A percentile compares a stretch with the other conserved stretches of the same genome.
Conservation (phyloP, 2,797 vertebrate genomes). For the Lepilemur ruficaudatus region DNA sequence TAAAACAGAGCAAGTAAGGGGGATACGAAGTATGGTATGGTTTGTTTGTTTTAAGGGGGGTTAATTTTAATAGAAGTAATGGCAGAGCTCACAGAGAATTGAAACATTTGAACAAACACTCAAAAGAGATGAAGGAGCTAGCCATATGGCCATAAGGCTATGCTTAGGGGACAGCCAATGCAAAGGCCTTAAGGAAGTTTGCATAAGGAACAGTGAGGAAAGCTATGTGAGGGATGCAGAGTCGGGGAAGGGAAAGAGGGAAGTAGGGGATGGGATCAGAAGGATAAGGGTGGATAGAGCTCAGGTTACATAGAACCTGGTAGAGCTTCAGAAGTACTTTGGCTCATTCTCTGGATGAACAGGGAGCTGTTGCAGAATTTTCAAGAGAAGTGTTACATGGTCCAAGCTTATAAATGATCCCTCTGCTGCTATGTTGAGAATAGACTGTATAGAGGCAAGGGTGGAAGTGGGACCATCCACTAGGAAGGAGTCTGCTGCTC, state of each 20-base stretch:
- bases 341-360: neutral
- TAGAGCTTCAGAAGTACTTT: neutral
- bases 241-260: neutral
- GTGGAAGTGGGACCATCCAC: neutral
- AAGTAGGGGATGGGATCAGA: neutral
- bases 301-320: neutral
- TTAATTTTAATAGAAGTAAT: neutral
- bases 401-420: neutral
- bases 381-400: neutral
- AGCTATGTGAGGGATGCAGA: neutral
- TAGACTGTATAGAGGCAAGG: rapidly evolving
- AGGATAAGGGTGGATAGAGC: neutral
- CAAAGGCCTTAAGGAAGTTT: neutral
- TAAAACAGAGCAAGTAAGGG: neutral
- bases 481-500: neutral
- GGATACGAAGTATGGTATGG: neutral
- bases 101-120: neutral
- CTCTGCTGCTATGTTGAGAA: neutral
- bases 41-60: neutral
- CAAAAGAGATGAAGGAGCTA: neutral
- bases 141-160: neutral
- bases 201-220: neutral
- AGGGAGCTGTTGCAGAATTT: neutral
- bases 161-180: neutral
- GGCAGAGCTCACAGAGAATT: neutral